Conservation (phyloP, 1,140 invertebrate genomes). For the Elysia chlorotica region DNA sequence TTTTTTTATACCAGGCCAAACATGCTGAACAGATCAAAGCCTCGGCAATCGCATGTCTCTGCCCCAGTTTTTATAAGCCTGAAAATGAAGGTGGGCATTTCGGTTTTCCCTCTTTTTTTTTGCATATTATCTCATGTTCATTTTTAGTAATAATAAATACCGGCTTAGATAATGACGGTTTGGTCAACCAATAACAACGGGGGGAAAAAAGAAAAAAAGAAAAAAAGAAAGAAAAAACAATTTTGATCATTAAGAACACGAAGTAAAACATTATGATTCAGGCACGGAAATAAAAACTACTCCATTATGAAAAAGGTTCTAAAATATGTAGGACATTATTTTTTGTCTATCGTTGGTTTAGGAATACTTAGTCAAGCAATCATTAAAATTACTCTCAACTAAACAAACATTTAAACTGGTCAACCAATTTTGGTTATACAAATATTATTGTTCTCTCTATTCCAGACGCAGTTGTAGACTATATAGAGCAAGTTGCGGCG, state of each 20-base stretch:
- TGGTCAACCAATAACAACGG: background rate
- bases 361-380: too few species aligned
- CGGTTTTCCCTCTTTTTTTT: background rate
- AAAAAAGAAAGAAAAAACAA: background rate
- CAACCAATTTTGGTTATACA: background rate
- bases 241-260: background rate
- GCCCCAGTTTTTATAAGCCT: slow-evolving; percentile 80
- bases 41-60: slow-evolving; percentile 76
- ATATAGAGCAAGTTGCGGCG: slow-evolving; percentile 71
- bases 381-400: too few species aligned
- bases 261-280: background rate
- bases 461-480: slow-evolving; percentile 69
- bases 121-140: background rate
- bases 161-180: background rate
- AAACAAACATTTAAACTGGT: background rate
- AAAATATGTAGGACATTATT: too few species aligned
- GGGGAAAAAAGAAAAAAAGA: background rate
- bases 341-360: too few species aligned
- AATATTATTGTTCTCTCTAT: background rate
- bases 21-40: slow-evolving; percentile 74
- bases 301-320: too few species aligned
- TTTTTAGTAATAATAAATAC: background rate
- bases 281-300: too few species aligned
- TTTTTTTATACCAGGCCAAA: slow-evolving; percentile 69
- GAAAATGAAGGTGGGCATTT: slow-evolving; percentile 57